Evolutionary conservation across 1,140 invertebrate genomes (phyloP), one percentile per base, ranked within the genome.

Genomic region (Heliconius hermathena): DNA sequence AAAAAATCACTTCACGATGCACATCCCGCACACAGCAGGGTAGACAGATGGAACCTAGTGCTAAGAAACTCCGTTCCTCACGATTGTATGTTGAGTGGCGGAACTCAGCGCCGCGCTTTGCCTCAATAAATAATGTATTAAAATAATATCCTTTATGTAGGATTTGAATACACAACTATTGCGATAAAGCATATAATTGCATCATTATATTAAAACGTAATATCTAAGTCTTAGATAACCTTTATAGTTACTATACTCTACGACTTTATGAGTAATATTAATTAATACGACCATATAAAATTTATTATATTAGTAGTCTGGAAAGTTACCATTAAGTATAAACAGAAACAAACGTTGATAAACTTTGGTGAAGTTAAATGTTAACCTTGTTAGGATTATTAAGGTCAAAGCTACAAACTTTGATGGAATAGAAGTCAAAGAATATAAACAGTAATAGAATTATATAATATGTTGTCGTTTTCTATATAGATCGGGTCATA

Each of bases 381-480:
- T 57, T 66, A 66, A 66, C 60, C 60, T 66, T 66, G 60, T 66
- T 66, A 66, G 60, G 22, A 66, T 26, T 16, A 29, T 66, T 66
- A 29, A 66, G 60, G 60, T 66, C 60, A 6, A 66, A 66, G 22
- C 60, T 66, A 66, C 18, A 29, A 66, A 26, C 22, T 66, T 66
- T 26, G 11, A 66, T 66, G 26, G 60, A 29, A 66, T 66, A 16
- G 26, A 26, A 26, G 22, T 66, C 0, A 16, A 66, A 16, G 26
- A 66, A 66, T 66, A 66, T 29, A 16, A 66, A 66, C 60, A 66
- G 9, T 13, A 66, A 29, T 66, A 29, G 9, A 57, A 9, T 57
- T 8, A 57, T 57, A 57, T 22, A n/a, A 22, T 11, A 11, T 22
- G 8, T 57, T 57, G n/a, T n/a, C 1, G 54, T 22, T 9, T 57